A percentile compares a stretch with the other conserved stretches of the same genome.
Evolutionary conservation across 2,888 invertebrate genomes (phyloP).

Genomic region (Troides helena): DNA sequence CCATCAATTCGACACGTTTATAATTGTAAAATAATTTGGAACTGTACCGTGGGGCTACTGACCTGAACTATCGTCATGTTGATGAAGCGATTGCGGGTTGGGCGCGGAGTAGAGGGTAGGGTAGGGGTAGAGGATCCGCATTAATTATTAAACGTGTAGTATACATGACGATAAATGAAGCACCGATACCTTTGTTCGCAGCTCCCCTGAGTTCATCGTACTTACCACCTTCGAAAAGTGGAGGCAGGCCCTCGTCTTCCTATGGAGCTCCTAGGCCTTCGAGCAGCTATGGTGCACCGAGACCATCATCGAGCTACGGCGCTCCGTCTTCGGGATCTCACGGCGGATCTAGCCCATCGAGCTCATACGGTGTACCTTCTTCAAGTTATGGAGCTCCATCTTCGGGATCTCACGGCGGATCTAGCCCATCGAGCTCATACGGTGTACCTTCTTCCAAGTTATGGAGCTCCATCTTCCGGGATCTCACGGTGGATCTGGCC

Average conservation of each 20-base stretch:
- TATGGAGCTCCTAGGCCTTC: conserved; percentile 46
- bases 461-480: conserved; percentile 54
- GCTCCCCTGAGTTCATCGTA: conserved; percentile 81
- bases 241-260: conserved; percentile 53
- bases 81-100: too few species aligned
- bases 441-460: conserved; percentile 52
- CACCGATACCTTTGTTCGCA: conserved; percentile 53
- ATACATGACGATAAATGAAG: conserved; percentile 33
- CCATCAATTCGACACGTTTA: too few species aligned
- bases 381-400: conserved; percentile 50
- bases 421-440: conserved; percentile 48
- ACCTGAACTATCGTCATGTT: too few species aligned
- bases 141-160: neutral
- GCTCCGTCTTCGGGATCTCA: conserved; percentile 50
- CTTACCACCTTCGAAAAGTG: conserved; percentile 74
- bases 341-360: conserved; percentile 46
- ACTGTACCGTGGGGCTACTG: too few species aligned
- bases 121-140: neutral
- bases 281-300: conserved; percentile 54
- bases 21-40: too few species aligned
- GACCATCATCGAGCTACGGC: conserved; percentile 44
- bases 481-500: conserved; percentile 53
- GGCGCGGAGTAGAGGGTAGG: too few species aligned
- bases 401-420: conserved; percentile 60
- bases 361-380: conserved; percentile 53